Evolutionary conservation across 2,113 vertebrate genomes (phyloP).

Genomic region (Cebidichthys violaceus): DNA sequence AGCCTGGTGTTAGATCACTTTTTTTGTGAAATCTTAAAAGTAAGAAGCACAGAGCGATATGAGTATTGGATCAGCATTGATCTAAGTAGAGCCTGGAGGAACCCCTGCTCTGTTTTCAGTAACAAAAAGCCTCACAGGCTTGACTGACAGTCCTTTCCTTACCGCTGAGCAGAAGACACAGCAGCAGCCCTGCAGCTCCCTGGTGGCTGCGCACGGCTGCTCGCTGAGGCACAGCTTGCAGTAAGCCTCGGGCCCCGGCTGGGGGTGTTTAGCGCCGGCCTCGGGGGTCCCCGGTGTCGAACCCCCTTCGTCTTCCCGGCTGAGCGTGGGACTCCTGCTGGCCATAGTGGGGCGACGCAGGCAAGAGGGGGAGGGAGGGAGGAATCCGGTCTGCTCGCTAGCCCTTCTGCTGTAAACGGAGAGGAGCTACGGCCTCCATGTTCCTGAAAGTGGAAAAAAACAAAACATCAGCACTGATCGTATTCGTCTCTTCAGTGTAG

Average conservation of each 20-base stretch:
- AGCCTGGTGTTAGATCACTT: slow-evolving; percentile 34
- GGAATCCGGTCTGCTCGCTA: slow-evolving; percentile 50
- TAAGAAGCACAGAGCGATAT: slow-evolving; percentile 9
- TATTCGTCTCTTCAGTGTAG: not conserved
- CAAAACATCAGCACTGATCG: slow-evolving; percentile 2
- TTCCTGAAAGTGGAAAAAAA: slow-evolving; percentile 58
- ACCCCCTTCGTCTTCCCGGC: slow-evolving; percentile 67
- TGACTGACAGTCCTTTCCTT: slow-evolving; percentile 54
- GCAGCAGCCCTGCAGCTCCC: slow-evolving; percentile 87
- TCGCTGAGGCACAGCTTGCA: slow-evolving; percentile 95
- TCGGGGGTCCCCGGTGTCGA: not conserved
- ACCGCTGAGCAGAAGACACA: slow-evolving; percentile 93
- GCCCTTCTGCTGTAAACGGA: slow-evolving; percentile 54
- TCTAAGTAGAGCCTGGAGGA: slow-evolving; percentile 11
- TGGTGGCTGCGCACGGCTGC: slow-evolving; percentile 86
- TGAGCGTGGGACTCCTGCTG: slow-evolving; percentile 67
- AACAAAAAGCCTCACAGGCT: not conserved
- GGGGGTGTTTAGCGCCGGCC: not conserved
- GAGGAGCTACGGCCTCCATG: slow-evolving; percentile 63
- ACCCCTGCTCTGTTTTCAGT: not conserved
- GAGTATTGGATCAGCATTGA: not conserved
- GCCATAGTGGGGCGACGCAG: slow-evolving; percentile 77
- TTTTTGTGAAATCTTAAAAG: slow-evolving; percentile 4
- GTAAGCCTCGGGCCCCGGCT: slow-evolving; percentile 78
- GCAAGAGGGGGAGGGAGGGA: not conserved